Evolutionary conservation across 1,140 invertebrate species (phyloP), one percentile per base, ranked within the genome.

Genomic region (Liolophura sinensis): DNA sequence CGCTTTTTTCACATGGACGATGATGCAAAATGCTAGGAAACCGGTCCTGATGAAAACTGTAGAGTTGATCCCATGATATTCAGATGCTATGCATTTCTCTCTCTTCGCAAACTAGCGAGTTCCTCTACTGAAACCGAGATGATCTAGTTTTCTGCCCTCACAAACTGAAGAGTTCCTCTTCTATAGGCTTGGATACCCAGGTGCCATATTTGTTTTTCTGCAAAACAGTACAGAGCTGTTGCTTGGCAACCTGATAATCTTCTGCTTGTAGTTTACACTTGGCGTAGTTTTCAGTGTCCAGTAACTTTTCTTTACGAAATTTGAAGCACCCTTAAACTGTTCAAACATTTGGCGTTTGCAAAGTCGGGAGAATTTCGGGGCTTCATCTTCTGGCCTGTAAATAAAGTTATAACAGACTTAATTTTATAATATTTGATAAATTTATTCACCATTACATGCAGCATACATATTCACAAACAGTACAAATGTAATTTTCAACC

Each of bases 161-260:
- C 31, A 40, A 40, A 40, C 31, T 40, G 31, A 80, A 80, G 67
- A 77, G 73, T 55, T 80, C 72, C 55, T 80, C 78, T 69, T 80
- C 78, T 15, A 70, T 60, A 22, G 78, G 78, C 65, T 80, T 78
- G 47, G 62, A 57, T 20, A 80, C 70, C 78, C 78, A 80, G 15
- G 66, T 70, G 24, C 78, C 75, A 52, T 68, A 65, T 27, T 73
- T 73, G 49, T 69, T 60, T 51, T 69, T 62, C 58, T 72, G 62
- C 49, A 80, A 76, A 59, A 71, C 61, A 20, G 69, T 67, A 40
- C 72, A 69, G 54, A 80, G 71, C 18, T 72, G 65, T 52, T 71
- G 67, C 57, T 80, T 80, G 15, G 78, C 76, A 25, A 54, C 31
- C 60, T 80, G 78, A 59, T 74, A 80, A 50, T 75, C 70, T 47